Conservation (phyloP, 2,888 invertebrate species). For the Osmoderma eremita region DNA sequence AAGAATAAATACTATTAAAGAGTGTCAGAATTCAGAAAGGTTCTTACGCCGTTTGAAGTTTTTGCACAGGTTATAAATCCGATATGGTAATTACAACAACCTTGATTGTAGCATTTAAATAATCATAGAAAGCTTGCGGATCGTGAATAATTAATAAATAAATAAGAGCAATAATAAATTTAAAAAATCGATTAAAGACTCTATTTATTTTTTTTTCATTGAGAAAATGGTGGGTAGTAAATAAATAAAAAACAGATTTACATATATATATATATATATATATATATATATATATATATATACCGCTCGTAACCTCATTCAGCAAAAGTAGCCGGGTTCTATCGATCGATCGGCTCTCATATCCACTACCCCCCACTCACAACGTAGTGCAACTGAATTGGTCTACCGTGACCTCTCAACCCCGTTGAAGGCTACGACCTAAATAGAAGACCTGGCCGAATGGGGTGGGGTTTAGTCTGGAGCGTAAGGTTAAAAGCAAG, state of each 20-base stretch:
- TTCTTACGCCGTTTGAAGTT: too few relatives aligned
- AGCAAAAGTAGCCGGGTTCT: conserved; percentile 40
- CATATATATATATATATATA: conserved; percentile 11
- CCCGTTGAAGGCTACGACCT: conserved; percentile 51
- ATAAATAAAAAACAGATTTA: background rate
- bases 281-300: conserved; percentile 2
- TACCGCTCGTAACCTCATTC: conserved; percentile 45
- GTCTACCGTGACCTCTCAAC: conserved; percentile 51
- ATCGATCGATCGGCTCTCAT: conserved; percentile 46
- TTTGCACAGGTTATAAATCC: too few relatives aligned
- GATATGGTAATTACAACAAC: too few relatives aligned
- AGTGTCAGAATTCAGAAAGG: too few relatives aligned
- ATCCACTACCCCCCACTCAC: conserved; percentile 41
- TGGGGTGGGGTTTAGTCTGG: conserved; percentile 43
- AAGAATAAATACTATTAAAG: too few relatives aligned
- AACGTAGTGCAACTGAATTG: conserved; percentile 49
- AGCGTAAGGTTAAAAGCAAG: conserved; percentile 2
- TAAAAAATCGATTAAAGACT: too few relatives aligned
- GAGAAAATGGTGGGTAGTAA: too few relatives aligned
- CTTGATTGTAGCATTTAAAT: too few relatives aligned
- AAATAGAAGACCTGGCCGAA: conserved; percentile 43
- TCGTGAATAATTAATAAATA: too few relatives aligned
- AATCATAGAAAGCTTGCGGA: too few relatives aligned
- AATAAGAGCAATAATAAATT: too few relatives aligned
- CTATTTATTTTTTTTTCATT: too few relatives aligned